These are phyloP conservation scores for Hydrozoanthus tunicans DNA, from an alignment of 64 coral and sea anemone genomes.

Conservation along the genomic window DNA sequence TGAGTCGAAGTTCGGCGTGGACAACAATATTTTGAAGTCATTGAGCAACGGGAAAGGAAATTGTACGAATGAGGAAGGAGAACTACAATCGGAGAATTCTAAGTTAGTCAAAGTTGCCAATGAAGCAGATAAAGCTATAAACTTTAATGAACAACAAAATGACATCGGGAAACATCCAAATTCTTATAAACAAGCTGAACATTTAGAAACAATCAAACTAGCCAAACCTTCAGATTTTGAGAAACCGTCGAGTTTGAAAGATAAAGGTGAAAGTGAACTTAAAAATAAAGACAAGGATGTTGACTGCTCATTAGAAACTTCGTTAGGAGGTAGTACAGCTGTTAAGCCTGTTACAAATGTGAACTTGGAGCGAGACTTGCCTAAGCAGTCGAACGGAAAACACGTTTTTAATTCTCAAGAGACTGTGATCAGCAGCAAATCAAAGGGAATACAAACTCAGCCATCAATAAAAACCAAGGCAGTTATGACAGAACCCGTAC, in stretches of 20 bases:
- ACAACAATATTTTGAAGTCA: background rate
- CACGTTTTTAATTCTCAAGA: conserved; percentile 18
- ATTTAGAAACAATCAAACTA: background rate
- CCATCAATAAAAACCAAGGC: conserved; percentile 71
- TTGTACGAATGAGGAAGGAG: conserved; percentile 1
- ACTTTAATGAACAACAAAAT: background rate
- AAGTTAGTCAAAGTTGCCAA: background rate
- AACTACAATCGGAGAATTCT: conserved; percentile 13
- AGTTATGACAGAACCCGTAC: conserved; percentile 65
- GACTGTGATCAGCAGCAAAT: conserved; percentile 55
- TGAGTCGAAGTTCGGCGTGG: background rate
- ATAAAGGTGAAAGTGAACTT: background rate
- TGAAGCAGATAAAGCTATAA: background rate
- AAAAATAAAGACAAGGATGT: conserved; percentile 2
- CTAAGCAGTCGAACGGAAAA: conserved; percentile 34
- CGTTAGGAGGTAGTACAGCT: too few relatives aligned
- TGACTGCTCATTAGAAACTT: background rate
- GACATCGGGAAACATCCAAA: background rate
- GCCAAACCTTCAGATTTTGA: background rate
- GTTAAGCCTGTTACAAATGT: conserved; percentile 5
- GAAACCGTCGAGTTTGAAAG: background rate
- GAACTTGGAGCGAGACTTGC: background rate
- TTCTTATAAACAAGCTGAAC: conserved; percentile 32
- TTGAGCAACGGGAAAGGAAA: background rate
- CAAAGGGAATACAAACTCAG: conserved; percentile 81